These are phyloP conservation scores for Abramis brama DNA, from an alignment of 2,113 vertebrate genomes.

Conservation along the genomic window DNA sequence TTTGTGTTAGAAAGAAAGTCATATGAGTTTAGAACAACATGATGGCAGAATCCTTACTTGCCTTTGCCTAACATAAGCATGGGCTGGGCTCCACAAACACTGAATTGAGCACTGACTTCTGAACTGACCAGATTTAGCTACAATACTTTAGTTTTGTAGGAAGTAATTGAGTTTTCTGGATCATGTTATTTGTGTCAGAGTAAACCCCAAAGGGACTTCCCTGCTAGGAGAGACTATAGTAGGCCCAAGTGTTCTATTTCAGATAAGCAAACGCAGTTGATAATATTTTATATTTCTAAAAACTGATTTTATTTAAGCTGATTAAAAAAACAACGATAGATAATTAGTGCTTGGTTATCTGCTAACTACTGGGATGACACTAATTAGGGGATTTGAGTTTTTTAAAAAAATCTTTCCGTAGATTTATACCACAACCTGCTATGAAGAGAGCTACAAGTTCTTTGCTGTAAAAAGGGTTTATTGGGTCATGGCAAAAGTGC, in stretches of 20 bases:
- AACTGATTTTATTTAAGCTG: background rate
- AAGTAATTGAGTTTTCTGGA: conserved; percentile 36
- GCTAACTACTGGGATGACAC: background rate
- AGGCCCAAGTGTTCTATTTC: conserved; percentile 14
- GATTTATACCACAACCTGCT: background rate
- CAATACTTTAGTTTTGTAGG: conserved; percentile 10
- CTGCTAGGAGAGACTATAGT: conserved; percentile 11
- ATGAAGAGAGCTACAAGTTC: background rate
- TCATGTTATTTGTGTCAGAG: conserved; percentile 27
- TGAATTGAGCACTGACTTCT: conserved; percentile 6
- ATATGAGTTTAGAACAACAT: background rate
- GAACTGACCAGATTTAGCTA: conserved; percentile 13
- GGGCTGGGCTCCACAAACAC: conserved; percentile 28
- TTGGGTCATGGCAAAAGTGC: conserved; percentile 1
- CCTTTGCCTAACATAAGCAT: background rate
- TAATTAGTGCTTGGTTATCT: background rate
- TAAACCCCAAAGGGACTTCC: conserved; percentile 26
- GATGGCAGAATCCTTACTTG: background rate
- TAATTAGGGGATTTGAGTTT: background rate
- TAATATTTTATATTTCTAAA: background rate
- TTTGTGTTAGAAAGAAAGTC: background rate
- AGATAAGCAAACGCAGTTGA: conserved; percentile 8
- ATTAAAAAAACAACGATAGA: background rate
- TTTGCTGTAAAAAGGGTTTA: background rate
- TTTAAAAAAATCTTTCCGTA: too few relatives aligned